A percentile compares a stretch with the other conserved stretches of the same genome.
Conservation (phyloP, 2,888 invertebrate genomes). For the Tipula vernalis region DNA sequence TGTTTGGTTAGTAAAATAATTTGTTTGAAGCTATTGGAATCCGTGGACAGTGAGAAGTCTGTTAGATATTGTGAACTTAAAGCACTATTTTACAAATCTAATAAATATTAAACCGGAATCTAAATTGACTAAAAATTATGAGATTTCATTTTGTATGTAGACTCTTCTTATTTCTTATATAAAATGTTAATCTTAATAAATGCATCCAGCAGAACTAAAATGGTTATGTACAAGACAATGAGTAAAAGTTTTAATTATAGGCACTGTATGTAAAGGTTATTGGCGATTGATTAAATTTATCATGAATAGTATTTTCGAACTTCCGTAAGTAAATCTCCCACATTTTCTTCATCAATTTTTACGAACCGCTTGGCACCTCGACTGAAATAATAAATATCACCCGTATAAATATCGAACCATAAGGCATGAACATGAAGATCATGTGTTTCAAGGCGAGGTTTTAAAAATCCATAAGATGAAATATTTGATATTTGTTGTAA, state of each 20-base stretch:
- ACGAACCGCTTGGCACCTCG: constrained; percentile 74
- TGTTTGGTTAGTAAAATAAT: background rate
- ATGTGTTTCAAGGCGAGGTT: constrained; percentile 63
- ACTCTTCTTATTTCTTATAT: too few relatives aligned
- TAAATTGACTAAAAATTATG: background rate
- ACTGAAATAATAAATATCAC: constrained; percentile 91
- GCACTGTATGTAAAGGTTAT: background rate
- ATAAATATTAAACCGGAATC: background rate
- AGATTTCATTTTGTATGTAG: background rate
- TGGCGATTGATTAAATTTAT: constrained; percentile 10
- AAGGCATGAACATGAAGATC: constrained; percentile 84
- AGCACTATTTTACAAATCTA: background rate
- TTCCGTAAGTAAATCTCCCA: constrained; percentile 62
- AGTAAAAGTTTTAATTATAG: background rate
- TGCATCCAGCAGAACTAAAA: too few relatives aligned
- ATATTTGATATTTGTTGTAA: constrained; percentile 87
- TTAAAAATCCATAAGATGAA: constrained; percentile 83
- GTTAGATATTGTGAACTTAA: background rate
- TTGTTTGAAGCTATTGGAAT: background rate
- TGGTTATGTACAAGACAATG: background rate
- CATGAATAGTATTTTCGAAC: constrained; percentile 67
- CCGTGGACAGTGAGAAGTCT: background rate
- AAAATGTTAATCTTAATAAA: too few relatives aligned
- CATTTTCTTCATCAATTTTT: constrained; percentile 70
- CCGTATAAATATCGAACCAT: constrained; percentile 97